phyloP scores from a whole-genome alignment of 2,797 vertebrate genomes.

The Sebastiscus albofasciatus region DNA sequence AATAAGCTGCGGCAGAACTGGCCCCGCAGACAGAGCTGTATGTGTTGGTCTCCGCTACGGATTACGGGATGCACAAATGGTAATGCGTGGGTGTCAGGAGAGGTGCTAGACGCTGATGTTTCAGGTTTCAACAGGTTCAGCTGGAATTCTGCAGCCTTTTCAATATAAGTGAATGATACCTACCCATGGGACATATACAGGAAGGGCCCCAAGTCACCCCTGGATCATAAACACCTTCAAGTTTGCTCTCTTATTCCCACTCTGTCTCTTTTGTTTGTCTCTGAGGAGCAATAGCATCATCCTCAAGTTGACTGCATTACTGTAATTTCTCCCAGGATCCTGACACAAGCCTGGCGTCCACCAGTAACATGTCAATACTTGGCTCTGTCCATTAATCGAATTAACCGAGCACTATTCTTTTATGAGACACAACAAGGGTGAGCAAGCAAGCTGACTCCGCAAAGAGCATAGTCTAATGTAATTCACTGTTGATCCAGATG shows the following conservation, averaged over 20 bases:
- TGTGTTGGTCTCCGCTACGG: conserved; percentile 35
- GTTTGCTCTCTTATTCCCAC: conserved; percentile 61
- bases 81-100: conserved; percentile 54
- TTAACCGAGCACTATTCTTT: conserved; percentile 17
- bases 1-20: conserved; percentile 35
- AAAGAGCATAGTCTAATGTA: conserved; percentile 29
- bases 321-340: conserved; percentile 52
- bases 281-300: conserved; percentile 55
- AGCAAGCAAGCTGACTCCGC: conserved; percentile 4
- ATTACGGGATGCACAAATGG: conserved; percentile 60
- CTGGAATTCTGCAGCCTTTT: conserved; percentile 43
- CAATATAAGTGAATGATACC: conserved; percentile 50
- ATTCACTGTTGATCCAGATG: background rate
- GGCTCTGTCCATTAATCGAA: conserved; percentile 51
- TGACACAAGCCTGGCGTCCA: conserved; percentile 32
- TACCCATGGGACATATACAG: conserved; percentile 57
- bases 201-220: conserved; percentile 47
- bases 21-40: conserved; percentile 23
- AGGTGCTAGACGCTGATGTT: conserved; percentile 52
- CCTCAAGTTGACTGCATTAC: conserved; percentile 38
- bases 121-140: conserved; percentile 65
- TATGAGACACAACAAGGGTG: conserved; percentile 42
- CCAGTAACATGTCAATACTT: conserved; percentile 55
- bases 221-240: conserved; percentile 63
- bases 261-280: conserved; percentile 54